Percentiles rank a stretch among this genome's conserved stretches.
Evolutionary conservation across 2,113 vertebrate genomes (phyloP).

Genomic region (Zosterops borbonicus): DNA sequence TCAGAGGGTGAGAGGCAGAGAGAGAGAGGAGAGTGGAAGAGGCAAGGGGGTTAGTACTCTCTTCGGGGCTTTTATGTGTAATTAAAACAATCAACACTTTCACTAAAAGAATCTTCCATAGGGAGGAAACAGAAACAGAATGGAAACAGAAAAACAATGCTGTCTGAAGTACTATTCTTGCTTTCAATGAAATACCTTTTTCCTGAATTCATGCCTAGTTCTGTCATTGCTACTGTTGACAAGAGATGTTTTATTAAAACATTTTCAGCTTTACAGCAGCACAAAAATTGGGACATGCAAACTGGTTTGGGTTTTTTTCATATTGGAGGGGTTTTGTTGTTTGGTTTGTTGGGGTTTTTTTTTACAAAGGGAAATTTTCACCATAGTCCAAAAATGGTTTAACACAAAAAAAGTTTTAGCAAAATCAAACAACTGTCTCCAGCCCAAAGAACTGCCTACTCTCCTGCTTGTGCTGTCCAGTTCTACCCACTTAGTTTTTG

Average conservation of each 20-base stretch:
- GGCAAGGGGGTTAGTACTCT: background rate
- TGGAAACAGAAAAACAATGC: background rate
- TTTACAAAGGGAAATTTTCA: background rate
- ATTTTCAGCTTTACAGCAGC: background rate
- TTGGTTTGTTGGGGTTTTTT: background rate
- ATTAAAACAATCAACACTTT: background rate
- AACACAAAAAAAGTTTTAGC: background rate
- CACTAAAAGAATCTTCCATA: background rate
- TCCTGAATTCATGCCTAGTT: background rate
- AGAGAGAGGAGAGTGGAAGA: background rate
- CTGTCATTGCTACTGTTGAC: background rate
- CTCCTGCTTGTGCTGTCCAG: background rate
- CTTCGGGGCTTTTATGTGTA: background rate
- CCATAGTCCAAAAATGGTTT: background rate
- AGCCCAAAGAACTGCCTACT: background rate
- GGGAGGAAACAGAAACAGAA: too few species aligned
- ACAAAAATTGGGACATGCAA: background rate
- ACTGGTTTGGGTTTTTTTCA: background rate
- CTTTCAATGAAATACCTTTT: background rate
- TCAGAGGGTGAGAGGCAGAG: background rate
- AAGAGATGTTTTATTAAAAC: background rate
- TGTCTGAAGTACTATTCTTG: background rate
- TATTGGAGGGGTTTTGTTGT: background rate
- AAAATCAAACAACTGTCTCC: background rate
- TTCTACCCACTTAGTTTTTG: background rate